phyloP scores from a whole-genome alignment of 2,797 vertebrate species.

The Malurus splendens region DNA sequence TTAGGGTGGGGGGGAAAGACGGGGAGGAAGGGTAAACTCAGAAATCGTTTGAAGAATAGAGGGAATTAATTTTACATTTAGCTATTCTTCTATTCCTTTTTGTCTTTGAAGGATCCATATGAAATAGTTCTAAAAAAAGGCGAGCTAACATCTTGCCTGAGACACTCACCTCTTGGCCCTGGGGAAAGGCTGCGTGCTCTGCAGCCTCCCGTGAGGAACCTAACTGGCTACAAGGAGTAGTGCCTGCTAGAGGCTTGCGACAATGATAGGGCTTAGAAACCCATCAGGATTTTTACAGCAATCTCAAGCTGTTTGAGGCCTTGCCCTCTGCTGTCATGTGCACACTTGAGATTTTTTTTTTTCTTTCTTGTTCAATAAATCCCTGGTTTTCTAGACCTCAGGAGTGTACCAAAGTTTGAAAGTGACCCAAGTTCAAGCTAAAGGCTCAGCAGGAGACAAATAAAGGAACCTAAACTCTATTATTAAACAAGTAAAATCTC shows the following conservation, averaged over 20 bases:
- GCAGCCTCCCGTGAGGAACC: neutral
- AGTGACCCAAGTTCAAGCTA: slow-evolving; percentile 45
- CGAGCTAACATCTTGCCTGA: neutral
- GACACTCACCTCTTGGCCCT: neutral
- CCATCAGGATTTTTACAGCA: slow-evolving; percentile 41
- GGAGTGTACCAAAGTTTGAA: slow-evolving; percentile 33
- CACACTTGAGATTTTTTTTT: slow-evolving; percentile 29
- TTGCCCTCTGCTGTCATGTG: slow-evolving; percentile 51
- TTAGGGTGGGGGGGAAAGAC: no score
- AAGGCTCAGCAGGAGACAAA: slow-evolving; percentile 51
- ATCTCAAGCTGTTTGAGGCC: slow-evolving; percentile 49
- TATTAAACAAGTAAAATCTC: slow-evolving; percentile 40
- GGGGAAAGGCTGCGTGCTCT: neutral
- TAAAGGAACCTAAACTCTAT: slow-evolving; percentile 41
- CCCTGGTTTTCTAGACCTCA: slow-evolving; percentile 16
- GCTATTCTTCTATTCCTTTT: neutral
- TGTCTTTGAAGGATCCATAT: neutral
- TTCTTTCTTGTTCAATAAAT: slow-evolving; percentile 45
- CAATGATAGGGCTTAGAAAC: slow-evolving; percentile 36
- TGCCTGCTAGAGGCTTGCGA: neutral
- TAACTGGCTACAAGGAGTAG: neutral
- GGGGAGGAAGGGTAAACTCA: neutral
- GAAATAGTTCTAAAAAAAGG: neutral
- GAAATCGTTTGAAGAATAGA: neutral
- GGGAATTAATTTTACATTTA: neutral